Conservation (phyloP, 1,140 invertebrate species). For the Dinothrombium tinctorium region DNA sequence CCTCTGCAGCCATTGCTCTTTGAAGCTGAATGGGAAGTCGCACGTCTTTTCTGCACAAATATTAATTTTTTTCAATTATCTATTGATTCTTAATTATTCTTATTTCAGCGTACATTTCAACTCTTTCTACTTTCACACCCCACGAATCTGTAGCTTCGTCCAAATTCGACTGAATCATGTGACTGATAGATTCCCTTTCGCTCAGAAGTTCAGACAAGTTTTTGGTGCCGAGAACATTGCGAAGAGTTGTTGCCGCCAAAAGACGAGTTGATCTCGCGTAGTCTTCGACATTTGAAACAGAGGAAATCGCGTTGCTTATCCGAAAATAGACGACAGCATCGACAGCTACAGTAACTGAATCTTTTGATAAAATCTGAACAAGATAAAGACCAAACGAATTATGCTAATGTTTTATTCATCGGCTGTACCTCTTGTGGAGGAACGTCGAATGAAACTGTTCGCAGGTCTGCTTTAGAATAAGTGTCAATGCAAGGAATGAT, state of each 20-base stretch:
- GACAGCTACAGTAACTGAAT: slow-evolving; percentile 74
- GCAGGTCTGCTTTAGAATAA: slow-evolving; percentile 29
- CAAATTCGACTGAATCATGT: slow-evolving; percentile 25
- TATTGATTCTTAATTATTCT: too few species aligned
- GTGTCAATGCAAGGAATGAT: slow-evolving; percentile 31
- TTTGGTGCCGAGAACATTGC: slow-evolving; percentile 31
- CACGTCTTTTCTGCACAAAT: too few species aligned
- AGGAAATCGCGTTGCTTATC: slow-evolving; percentile 32
- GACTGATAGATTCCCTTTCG: slow-evolving; percentile 29
- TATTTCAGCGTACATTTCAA: slow-evolving; percentile 29
- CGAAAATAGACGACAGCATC: slow-evolving; percentile 39
- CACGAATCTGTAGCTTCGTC: slow-evolving; percentile 35
- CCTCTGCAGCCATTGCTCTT: too few species aligned
- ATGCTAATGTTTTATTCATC: too few species aligned
- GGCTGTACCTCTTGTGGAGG: slow-evolving; percentile 29
- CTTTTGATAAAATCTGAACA: slow-evolving; percentile 50
- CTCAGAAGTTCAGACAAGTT: slow-evolving; percentile 29
- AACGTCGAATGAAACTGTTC: slow-evolving; percentile 33
- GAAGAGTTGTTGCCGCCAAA: slow-evolving; percentile 23
- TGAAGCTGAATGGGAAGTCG: too few species aligned
- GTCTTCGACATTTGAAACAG: slow-evolving; percentile 35
- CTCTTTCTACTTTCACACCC: slow-evolving; percentile 36
- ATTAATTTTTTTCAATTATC: too few species aligned
- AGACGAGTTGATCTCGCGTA: slow-evolving; percentile 23
- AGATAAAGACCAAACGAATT: too few species aligned